Conservation (phyloP, 2,888 invertebrate genomes). For the Leptothorax acervorum region DNA sequence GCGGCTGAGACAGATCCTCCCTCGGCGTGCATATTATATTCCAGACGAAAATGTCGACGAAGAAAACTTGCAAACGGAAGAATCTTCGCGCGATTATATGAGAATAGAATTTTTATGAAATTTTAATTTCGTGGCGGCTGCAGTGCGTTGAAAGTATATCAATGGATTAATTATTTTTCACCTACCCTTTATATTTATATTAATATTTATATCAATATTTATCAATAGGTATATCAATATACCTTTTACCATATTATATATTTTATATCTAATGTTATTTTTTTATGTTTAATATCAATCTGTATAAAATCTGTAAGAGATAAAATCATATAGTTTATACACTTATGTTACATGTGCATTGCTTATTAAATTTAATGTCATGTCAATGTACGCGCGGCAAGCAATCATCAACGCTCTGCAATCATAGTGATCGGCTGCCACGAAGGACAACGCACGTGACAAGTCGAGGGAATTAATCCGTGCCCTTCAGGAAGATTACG, state of each 20-base stretch:
- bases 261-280: not conserved
- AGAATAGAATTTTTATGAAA: not conserved
- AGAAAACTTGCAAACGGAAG: conserved; percentile 8
- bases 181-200: not conserved
- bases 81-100: conserved; percentile 7
- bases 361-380: not conserved
- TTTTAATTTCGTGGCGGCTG: not conserved
- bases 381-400: not conserved
- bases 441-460: conserved; percentile 65
- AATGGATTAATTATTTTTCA: not conserved
- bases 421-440: conserved; percentile 25
- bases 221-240: too few species aligned
- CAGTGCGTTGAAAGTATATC: not conserved
- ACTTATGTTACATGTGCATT: not conserved
- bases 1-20: conserved; percentile 48
- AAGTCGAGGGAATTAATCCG: conserved; percentile 75
- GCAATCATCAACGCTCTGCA: conserved; percentile 12
- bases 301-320: not conserved
- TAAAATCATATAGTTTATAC: not conserved
- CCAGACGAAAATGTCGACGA: conserved; percentile 18
- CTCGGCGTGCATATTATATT: conserved; percentile 40
- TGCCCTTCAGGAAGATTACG: conserved; percentile 77
- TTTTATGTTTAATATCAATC: not conserved
- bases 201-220: too few species aligned
- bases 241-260: not conserved